Evolutionary conservation across 2,797 vertebrate genomes (phyloP).

Genomic region (Acipenser ruthenus): DNA sequence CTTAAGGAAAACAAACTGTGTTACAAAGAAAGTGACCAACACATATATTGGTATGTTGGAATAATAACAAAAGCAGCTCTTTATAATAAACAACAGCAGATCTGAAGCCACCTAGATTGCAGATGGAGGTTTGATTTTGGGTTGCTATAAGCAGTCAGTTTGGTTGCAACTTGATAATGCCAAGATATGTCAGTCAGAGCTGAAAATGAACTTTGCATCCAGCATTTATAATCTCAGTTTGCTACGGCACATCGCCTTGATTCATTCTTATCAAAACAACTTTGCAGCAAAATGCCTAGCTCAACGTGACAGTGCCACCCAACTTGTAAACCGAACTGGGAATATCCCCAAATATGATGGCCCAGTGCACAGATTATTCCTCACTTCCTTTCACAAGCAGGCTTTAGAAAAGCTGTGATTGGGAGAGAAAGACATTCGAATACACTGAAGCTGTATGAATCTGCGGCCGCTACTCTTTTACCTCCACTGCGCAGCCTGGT

Average conservation of each 20-base stretch:
- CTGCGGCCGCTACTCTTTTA: neutral
- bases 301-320: slow-evolving; percentile 6
- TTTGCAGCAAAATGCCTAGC: neutral
- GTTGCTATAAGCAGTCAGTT: no score
- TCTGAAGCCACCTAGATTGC: no score
- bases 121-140: no score
- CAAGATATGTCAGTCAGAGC: neutral
- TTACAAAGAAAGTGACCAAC: no score
- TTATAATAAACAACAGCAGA: no score
- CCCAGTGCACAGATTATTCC: neutral
- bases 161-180: neutral
- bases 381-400: slow-evolving; percentile 2
- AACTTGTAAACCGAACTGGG: slow-evolving; percentile 5
- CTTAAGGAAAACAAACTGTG: no score
- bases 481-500: neutral
- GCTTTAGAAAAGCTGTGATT: slow-evolving; percentile 1
- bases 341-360: neutral
- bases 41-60: no score
- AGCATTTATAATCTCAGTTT: neutral
- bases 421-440: neutral
- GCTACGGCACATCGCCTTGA: neutral
- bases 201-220: neutral
- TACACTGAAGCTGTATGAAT: slow-evolving; percentile 2
- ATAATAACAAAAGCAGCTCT: no score
- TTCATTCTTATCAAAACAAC: slow-evolving; percentile 1